Base-by-base conservation (phyloP, 2,888 invertebrate genomes). In the Sarcophaga subvicina region DNA sequence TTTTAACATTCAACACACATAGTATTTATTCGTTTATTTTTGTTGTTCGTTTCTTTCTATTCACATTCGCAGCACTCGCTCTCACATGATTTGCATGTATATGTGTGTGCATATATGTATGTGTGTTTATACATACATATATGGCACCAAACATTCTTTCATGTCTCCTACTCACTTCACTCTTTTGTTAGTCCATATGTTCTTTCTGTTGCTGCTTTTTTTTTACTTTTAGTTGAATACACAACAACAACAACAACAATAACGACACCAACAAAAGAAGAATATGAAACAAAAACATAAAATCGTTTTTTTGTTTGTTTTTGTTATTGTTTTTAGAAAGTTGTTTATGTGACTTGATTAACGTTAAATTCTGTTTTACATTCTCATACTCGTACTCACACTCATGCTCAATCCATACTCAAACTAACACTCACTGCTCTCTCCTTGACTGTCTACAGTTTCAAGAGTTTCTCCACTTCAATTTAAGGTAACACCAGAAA, bases 261-360 rank as follows among this genome's bases (percentile, higher is more conserved):
- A 76, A 66, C 4, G 59, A 59, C 10, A 27, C 64, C n/a, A 20
- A 54, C 27, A 60, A 69, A 67, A 17, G 37, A 71, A 70, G 66
- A 63, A 80, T 76, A 62, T 54, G 10, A 45, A 64, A 66, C 59
- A 70, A 85, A 82, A 73, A 80, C 60, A 47, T 45, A 25, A 47
- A 76, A 62, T 76, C 71, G 64, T 73, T 86, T 37, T 37, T 37
- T 37, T 37, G 10, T 37, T 37, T 8, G 37, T 37, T 37, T 37
- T 37, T 37, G 37, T 37, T 37, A 37, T 37, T 37, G 37, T 37
- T 37, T 37, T 86, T 86, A 83, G 86, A 83, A 86, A 86, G 86
- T 86, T 86, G 83, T 86, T 80, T 86, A 77, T 72, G 60, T 47
- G 66, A 82, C 67, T 83, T 72, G 83, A 37, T 79, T 73, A 37